Evolutionary conservation across 2,797 vertebrate species (phyloP).

Genomic region (Channa striata): DNA sequence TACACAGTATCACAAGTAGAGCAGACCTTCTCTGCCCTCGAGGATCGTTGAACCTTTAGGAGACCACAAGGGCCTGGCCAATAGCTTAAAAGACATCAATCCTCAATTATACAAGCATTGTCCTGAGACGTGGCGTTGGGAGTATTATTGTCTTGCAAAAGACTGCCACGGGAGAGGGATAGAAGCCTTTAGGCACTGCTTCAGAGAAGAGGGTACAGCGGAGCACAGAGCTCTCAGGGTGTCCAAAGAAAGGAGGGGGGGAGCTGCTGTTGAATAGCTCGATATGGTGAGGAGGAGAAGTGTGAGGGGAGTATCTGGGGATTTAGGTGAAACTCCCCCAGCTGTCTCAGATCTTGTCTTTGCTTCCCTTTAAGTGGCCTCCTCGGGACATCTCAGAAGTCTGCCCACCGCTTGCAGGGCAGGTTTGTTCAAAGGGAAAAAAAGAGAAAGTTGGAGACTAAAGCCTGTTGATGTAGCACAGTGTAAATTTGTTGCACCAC

Average conservation of each 20-base stretch:
- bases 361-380: slow-evolving; percentile 67
- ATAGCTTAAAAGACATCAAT: slow-evolving; percentile 83
- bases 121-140: slow-evolving; percentile 85
- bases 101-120: slow-evolving; percentile 75
- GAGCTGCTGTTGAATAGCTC: slow-evolving; percentile 59
- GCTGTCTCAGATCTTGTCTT: slow-evolving; percentile 78
- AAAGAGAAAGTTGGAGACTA: slow-evolving; percentile 51
- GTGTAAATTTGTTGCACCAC: slow-evolving; percentile 3
- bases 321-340: slow-evolving; percentile 64
- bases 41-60: slow-evolving; percentile 40
- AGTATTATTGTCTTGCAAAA: slow-evolving; percentile 86
- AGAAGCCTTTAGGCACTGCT: slow-evolving; percentile 66
- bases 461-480: slow-evolving; percentile 5
- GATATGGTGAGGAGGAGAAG: slow-evolving; percentile 76
- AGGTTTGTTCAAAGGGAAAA: slow-evolving; percentile 25
- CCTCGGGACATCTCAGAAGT: slow-evolving; percentile 53
- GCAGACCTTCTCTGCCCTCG: not conserved
- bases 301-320: slow-evolving; percentile 60
- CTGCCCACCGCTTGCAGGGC: slow-evolving; percentile 15
- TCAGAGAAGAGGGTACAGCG: slow-evolving; percentile 60
- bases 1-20: not conserved
- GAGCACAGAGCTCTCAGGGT: slow-evolving; percentile 62
- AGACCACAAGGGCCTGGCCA: slow-evolving; percentile 61
- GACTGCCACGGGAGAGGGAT: slow-evolving; percentile 74
- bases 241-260: slow-evolving; percentile 38